phyloP scores from a whole-genome alignment of 2,888 invertebrate species.

The Sinodicranocentrus sp. region DNA sequence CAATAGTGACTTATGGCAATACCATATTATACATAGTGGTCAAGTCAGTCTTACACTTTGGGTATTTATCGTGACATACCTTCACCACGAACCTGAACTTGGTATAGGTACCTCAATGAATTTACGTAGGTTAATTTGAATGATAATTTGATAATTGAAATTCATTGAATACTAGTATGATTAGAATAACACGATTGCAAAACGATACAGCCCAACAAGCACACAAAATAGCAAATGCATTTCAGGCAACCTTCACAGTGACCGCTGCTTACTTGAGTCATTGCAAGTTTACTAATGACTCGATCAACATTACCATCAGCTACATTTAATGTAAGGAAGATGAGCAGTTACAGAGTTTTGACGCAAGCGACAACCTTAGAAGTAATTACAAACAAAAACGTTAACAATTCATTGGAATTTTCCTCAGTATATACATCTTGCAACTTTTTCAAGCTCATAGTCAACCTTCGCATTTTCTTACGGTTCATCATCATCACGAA shows the following conservation, averaged over 20 bases:
- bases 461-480: conserved; percentile 44
- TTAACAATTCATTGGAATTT: too few species aligned
- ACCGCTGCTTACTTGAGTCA: too few species aligned
- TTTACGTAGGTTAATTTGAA: neutral
- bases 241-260: neutral
- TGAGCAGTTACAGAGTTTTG: too few species aligned
- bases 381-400: too few species aligned
- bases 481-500: neutral
- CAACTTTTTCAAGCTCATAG: conserved; percentile 20
- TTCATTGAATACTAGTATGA: neutral
- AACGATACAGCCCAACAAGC: neutral
- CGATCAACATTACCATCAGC: too few species aligned
- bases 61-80: neutral
- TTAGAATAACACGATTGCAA: neutral
- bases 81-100: conserved; percentile 62
- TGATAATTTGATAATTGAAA: conserved; percentile 11
- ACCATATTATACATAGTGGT: too few species aligned
- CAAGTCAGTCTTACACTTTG: neutral
- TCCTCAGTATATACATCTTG: too few species aligned
- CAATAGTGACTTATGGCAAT: too few species aligned
- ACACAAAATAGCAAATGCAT: neutral
- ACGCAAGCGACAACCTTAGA: too few species aligned
- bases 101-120: neutral
- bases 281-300: too few species aligned
- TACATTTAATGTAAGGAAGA: too few species aligned